Evolutionary conservation across 2,797 vertebrate species (phyloP), one percentile per base, ranked within the genome.

Genomic region (Ictinia mississippiensis): DNA sequence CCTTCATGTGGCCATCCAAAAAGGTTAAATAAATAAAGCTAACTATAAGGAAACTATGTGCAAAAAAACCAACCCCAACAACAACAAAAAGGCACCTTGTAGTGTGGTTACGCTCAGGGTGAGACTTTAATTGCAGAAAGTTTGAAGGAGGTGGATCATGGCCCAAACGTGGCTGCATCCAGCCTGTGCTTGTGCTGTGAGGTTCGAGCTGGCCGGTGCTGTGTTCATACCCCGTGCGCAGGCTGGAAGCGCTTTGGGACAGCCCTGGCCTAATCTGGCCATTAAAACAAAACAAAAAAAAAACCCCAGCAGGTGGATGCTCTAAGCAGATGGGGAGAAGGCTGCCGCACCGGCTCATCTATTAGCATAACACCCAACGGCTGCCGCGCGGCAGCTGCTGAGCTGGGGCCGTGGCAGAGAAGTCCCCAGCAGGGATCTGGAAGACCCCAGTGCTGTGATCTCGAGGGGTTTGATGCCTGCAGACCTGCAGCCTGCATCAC

Each of bases 321-420:
- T 92, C 22, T 61, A 93, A 96, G 87, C 95, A 96, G 97, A 96
- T 96, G 97, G 94, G 87, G 62, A 94, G 70, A 88, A 91, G 84
- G 71, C 75, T 50, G 62, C 85, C 3, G 66, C 84, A 66, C 92
- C 0, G 0, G 70, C 40, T 50, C 72, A 55, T 59, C 45, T 59
- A 96, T 97, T 97, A 96, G 86, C 96, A 96, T 96, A 96, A 97
- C 86, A 92, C 84, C 82, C 89, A 94, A 95, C 72, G 92, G 91
- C 92, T 87, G 86, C 90, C 6, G 2, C 2, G 5, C 2, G 0
- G 96, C 96, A 97, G 96, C 96, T 97, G 97, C 93, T 31, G 81
- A 53, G 56, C 63, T 6, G 6, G 50, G 89, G 91, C 70, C 5
- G 5, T 4, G 11, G 55, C 62, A 19, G 67, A 72, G 74, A 52